Percentiles rank a stretch among this genome's conserved stretches.
Evolutionary conservation across 2,888 invertebrate genomes (phyloP).

Genomic region (Norana najaformis): DNA sequence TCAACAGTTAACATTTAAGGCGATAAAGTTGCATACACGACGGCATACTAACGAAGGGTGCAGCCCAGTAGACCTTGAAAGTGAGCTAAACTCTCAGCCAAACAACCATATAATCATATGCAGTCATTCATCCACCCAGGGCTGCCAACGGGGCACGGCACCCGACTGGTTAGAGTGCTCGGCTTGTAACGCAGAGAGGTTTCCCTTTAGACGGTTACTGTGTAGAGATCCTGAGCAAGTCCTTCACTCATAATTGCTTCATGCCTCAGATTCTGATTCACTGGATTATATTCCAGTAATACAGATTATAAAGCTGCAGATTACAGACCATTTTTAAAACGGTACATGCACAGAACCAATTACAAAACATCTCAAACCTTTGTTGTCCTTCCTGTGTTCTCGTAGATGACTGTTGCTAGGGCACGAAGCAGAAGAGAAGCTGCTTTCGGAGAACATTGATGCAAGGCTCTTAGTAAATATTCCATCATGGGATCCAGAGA

Average conservation of each 20-base stretch:
- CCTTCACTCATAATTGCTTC: no score
- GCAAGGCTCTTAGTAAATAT: slow-evolving; percentile 50
- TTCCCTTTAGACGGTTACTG: no score
- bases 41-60: background rate
- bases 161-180: no score
- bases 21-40: background rate
- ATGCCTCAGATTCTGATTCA: no score
- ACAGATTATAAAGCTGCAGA: background rate
- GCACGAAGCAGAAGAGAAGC: slow-evolving; percentile 51
- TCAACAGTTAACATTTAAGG: background rate
- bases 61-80: no score
- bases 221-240: no score
- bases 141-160: no score
- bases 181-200: no score
- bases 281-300: no score
- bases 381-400: slow-evolving; percentile 49
- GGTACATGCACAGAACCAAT: slow-evolving; percentile 1
- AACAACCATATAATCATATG: background rate
- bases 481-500: slow-evolving; percentile 46
- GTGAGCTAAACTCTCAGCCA: background rate
- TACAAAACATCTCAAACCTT: slow-evolving; percentile 30
- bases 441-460: slow-evolving; percentile 50
- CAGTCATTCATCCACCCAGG: no score
- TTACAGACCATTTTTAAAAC: background rate
- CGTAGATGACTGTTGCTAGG: slow-evolving; percentile 52